Base-by-base conservation (phyloP, 2,113 vertebrate species). In the Lycocorax pyrrhopterus region DNA sequence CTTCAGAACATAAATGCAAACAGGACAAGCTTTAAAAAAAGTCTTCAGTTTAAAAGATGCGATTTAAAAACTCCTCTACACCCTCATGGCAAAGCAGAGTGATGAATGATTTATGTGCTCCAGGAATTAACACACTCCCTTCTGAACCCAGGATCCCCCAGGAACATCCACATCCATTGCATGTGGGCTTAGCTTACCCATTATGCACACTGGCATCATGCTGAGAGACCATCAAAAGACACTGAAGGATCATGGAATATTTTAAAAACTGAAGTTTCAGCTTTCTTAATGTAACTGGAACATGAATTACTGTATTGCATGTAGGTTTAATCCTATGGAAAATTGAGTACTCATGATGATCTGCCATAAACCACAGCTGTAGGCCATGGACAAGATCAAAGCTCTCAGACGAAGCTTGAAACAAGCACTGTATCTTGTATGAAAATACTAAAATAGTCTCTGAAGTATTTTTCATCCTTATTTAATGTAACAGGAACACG, bases 211-310 rank as follows among this genome's bases (percentile, higher is more conserved):
- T 12, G 14, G 27, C 35, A 62, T 56, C 43, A 52, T 27, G 27
- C 7, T 47, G 27, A 77, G 58, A 77, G 29, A 76, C 75, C 44
- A 84, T 44, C 81, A 55, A 72, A 84, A 94, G 49, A 32, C 59
- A 76, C 37, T 19, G 9, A 78, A 46, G 33, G 33, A 77, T 72
- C 77, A 84, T 21, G 49, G 79, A 69, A 5, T 29, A 71, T 47
- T 84, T 88, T 53, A 47, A 78, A 90, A 94, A 51, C 25, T 39
- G 52, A 94, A 77, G 47, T 59, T 55, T 91, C 68, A 56, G 91
- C 89, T 78, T 89, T 86, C 44, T 58, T 56, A 72, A 63, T 33
- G 10, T 33, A 80, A 91, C 0, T 83, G 59, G 58, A 90, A 92
- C 46, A 78, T 0, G 1, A 90, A 90, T 53, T 75, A 49, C 39